Conservation (phyloP, 2,113 vertebrate genomes). For the Furnarius figulus region DNA sequence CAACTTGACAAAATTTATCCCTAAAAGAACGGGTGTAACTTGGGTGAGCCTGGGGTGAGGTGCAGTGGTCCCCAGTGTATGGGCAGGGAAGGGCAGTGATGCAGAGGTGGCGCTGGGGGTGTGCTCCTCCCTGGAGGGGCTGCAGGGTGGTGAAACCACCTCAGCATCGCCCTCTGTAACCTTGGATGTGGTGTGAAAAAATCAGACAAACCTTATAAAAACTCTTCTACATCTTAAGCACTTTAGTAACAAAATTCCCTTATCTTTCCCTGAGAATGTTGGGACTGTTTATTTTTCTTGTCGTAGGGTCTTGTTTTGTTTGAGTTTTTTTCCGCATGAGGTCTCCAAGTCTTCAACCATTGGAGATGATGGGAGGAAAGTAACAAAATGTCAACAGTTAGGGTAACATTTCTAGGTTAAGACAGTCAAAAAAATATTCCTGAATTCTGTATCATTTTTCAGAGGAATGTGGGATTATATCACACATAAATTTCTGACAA, state of each 20-base stretch:
- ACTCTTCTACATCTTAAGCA: background rate
- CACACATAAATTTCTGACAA: background rate
- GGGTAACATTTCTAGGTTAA: background rate
- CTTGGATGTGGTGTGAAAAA: background rate
- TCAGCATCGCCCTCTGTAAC: background rate
- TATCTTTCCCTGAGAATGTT: background rate
- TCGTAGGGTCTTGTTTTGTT: background rate
- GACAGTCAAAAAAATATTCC: background rate
- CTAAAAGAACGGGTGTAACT: background rate
- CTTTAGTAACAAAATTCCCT: background rate
- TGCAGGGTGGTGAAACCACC: background rate
- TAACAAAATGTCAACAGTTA: background rate
- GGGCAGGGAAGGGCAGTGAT: background rate
- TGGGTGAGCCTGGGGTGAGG: no score
- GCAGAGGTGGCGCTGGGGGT: background rate
- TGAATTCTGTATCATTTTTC: background rate
- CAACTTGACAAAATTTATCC: background rate
- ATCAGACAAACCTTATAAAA: background rate
- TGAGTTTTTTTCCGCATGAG: background rate
- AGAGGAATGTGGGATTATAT: background rate
- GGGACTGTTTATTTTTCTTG: background rate
- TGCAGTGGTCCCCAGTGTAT: rapidly evolving
- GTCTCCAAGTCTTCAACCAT: background rate
- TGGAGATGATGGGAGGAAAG: background rate
- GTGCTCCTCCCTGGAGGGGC: rapidly evolving